Percentiles rank a stretch among this genome's conserved stretches.
phyloP scores from a whole-genome alignment of 2,797 vertebrate species.

The Coregonus suidteri region DNA sequence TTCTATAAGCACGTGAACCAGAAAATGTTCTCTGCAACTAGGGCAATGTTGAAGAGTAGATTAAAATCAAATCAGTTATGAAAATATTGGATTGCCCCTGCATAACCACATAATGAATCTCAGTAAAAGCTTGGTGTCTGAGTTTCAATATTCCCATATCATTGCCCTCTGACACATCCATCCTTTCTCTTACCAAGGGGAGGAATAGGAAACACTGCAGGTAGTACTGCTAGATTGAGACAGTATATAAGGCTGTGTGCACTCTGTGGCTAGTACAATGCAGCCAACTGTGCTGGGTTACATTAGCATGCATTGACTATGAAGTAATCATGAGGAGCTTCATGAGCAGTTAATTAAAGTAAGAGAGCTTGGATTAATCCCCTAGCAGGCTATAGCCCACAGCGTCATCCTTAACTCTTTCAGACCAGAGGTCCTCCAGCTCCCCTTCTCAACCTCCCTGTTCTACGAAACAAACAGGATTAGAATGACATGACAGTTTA shows the following conservation, averaged over 20 bases:
- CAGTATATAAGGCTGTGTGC: slow-evolving; percentile 53
- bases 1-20: slow-evolving; percentile 19
- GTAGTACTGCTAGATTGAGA: slow-evolving; percentile 14
- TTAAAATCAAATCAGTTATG: slow-evolving; percentile 28
- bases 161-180: background rate
- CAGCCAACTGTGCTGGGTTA: background rate
- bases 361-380: slow-evolving; percentile 17
- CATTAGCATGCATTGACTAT: slow-evolving; percentile 25
- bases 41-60: slow-evolving; percentile 22
- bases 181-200: slow-evolving; percentile 57
- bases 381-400: slow-evolving; percentile 3
- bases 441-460: background rate
- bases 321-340: slow-evolving; percentile 28
- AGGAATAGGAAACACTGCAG: background rate
- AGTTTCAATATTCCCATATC: background rate
- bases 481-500: background rate
- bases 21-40: slow-evolving; percentile 19
- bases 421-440: background rate
- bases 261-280: slow-evolving; percentile 37
- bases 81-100: slow-evolving; percentile 20
- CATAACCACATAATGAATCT: slow-evolving; percentile 21
- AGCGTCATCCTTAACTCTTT: slow-evolving; percentile 22
- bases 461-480: background rate
- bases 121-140: slow-evolving; percentile 10
- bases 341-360: slow-evolving; percentile 32